Conservation (phyloP, 2,797 vertebrate species). For the Neopelma chrysocephalum region DNA sequence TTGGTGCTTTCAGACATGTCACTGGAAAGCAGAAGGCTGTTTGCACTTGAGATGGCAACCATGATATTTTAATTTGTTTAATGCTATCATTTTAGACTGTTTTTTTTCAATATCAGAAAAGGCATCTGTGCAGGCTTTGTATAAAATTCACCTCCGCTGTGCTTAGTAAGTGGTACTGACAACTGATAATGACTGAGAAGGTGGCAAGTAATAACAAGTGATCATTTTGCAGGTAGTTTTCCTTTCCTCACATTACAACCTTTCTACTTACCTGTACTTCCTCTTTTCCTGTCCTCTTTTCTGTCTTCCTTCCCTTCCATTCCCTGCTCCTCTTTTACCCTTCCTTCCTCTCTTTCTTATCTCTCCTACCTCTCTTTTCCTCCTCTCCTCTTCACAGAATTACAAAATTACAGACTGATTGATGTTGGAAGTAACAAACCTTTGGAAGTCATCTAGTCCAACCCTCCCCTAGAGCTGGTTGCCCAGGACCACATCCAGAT, state of each 20-base stretch:
- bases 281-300: neutral
- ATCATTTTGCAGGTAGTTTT: neutral
- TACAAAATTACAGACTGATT: neutral
- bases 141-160: neutral
- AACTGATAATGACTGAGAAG: neutral
- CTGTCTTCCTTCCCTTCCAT: neutral
- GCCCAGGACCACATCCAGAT: neutral
- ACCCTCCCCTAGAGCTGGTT: rapidly evolving
- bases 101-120: neutral
- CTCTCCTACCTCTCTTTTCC: neutral
- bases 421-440: neutral
- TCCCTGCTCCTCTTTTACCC: neutral
- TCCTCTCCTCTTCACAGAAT: neutral
- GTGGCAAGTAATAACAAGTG: neutral
- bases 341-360: neutral
- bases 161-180: neutral
- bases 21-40: neutral
- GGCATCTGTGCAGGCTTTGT: neutral
- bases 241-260: neutral
- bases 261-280: neutral
- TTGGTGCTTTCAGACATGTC: neutral
- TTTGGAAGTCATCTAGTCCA: neutral
- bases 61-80: constrained; percentile 17
- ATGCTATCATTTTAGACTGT: neutral
- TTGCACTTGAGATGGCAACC: neutral